Base-by-base conservation (phyloP, 1,140 invertebrate genomes). In the Drosophila ohnishii region DNA sequence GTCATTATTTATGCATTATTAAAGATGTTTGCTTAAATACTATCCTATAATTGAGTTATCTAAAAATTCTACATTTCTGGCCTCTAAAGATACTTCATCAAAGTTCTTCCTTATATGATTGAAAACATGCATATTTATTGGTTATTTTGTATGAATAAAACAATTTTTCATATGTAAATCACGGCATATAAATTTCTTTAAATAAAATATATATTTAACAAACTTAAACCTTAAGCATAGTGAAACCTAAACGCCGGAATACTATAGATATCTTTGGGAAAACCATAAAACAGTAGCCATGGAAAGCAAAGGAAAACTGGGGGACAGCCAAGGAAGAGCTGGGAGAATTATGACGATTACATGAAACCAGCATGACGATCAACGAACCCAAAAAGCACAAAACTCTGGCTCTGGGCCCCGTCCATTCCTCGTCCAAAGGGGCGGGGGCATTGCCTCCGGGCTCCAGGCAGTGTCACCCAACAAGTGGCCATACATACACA, bases 311-410 rank as follows among this genome's bases (percentile, higher is more conserved):
- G 35, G 48, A 39, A 16, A 16, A 39, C 28, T 14, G 11, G 14
- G 59, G 35, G 14, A 35, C 11, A 8, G 30, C 19, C 37, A 63
- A 48, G 47, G 61, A 67, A 53, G 42, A 35, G 47, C 42, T 16
- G 47, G 32, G 32, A 74, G 47, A 65, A 88, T 61, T 80, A 75
- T 84, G 64, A 72, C 60, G 62, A 86, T 87, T 67, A 69, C 70
- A 85, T 72, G 80, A 88, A 88, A 78, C 84, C 80, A 81, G 84
- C 84, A 88, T 88, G 85, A 88, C 84, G 84, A 88, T 69, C 80
- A 81, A 75, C 84, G 85, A 88, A 89, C 85, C 45, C 81, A 69
- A 84, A 73, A 80, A 73, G 63, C 80, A 78, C 47, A 51, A 65
- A 84, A 78, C 80, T 58, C 56, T 19, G 48, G 51, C 63, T 53